These are phyloP conservation scores for Myrmecophaga tridactyla DNA, from an alignment of 2,113 vertebrate genomes.

Conservation along the genomic window DNA sequence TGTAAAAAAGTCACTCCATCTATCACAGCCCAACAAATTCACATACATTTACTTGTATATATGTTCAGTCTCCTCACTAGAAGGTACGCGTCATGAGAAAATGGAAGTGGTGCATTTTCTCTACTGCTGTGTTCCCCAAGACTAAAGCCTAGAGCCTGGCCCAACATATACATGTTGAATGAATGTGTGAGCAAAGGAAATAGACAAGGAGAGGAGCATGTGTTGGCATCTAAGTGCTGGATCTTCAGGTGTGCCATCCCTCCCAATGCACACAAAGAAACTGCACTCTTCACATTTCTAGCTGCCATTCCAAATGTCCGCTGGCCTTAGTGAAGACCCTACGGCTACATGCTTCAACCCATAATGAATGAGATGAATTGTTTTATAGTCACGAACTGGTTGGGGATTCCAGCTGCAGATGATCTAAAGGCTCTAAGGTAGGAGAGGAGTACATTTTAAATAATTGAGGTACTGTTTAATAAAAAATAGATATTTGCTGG, in stretches of 20 bases:
- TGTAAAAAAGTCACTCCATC: neutral
- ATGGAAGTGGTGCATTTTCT: neutral
- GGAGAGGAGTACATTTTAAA: neutral
- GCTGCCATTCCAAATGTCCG: neutral
- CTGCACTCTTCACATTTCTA: neutral
- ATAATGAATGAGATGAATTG: neutral
- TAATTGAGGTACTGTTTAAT: neutral
- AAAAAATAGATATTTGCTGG: neutral
- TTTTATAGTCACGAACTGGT: neutral
- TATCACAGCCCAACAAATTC: neutral
- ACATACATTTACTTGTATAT: no score
- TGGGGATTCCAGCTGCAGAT: neutral
- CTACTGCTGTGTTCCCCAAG: neutral
- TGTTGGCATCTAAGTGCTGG: accelerated
- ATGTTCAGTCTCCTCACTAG: neutral
- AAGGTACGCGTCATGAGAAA: neutral
- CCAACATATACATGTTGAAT: neutral
- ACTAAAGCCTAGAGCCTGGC: neutral
- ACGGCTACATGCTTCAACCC: neutral
- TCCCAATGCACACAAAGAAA: neutral
- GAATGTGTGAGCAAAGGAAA: neutral
- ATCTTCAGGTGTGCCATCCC: neutral
- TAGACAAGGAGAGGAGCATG: neutral
- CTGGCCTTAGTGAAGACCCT: neutral
- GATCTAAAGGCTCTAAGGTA: neutral